A percentile compares a stretch with the other conserved stretches of the same genome.
phyloP scores from a whole-genome alignment of 2,888 invertebrate species.

The Branchipolynoe longqiensis region DNA sequence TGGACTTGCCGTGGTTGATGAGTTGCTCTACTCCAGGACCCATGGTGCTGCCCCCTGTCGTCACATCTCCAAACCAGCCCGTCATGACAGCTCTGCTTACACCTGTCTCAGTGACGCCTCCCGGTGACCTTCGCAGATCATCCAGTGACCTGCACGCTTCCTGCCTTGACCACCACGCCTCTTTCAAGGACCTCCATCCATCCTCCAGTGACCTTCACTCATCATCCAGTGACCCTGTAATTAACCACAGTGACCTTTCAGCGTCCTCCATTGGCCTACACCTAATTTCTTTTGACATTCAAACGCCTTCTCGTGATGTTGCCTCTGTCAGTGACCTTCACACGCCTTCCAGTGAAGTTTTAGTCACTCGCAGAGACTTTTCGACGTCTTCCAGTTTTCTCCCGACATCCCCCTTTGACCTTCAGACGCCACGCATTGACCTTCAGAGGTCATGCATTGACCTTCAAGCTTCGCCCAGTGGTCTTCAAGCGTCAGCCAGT shows the following conservation, averaged over 20 bases:
- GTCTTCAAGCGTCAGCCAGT: not conserved
- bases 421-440: not conserved
- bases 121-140: not conserved
- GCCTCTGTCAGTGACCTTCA: not conserved
- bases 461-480: conserved; percentile 17
- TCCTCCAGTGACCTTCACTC: too few relatives aligned
- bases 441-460: not conserved
- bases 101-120: not conserved
- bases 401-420: not conserved
- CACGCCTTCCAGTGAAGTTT: too few relatives aligned
- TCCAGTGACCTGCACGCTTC: not conserved
- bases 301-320: not conserved
- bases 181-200: too few relatives aligned
- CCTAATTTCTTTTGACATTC: too few relatives aligned
- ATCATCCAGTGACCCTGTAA: not conserved
- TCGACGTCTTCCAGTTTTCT: too few relatives aligned
- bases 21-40: not conserved
- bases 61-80: too few relatives aligned
- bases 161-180: too few relatives aligned
- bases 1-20: conserved; percentile 46
- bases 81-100: too few relatives aligned
- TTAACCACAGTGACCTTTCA: not conserved
- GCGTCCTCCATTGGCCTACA: not conserved
- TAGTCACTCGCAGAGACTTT: too few relatives aligned
- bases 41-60: not conserved